phyloP scores from a whole-genome alignment of 2,113 vertebrate genomes.

The Herpetotheres cachinnans region DNA sequence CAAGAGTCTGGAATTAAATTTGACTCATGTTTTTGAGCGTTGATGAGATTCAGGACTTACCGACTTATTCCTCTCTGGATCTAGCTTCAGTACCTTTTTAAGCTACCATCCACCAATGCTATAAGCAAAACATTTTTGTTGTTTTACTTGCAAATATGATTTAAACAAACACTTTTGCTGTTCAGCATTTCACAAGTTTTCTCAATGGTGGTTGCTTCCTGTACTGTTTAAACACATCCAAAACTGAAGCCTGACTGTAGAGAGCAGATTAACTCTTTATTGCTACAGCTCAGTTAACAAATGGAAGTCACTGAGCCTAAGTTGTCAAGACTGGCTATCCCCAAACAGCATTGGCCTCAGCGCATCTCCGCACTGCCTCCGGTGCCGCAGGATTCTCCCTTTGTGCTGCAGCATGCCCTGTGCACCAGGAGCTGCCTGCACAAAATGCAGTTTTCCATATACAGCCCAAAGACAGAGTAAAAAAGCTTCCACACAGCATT shows the following conservation, averaged over 20 bases:
- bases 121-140: neutral
- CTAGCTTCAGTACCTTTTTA: neutral
- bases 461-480: neutral
- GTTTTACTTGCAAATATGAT: neutral
- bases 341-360: neutral
- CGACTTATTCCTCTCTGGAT: neutral
- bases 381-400: neutral
- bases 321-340: neutral
- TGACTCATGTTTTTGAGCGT: neutral
- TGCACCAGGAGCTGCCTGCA: neutral
- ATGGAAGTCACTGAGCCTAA: neutral
- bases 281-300: neutral
- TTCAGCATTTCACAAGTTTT: neutral
- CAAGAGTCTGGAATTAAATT: neutral
- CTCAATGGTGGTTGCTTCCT: neutral
- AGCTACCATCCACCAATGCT: neutral
- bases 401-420: neutral
- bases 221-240: neutral
- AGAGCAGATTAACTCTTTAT: neutral
- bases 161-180: neutral
- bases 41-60: neutral
- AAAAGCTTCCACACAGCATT: neutral
- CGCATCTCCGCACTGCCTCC: fast-evolving
- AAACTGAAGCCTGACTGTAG: neutral
- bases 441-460: neutral